phyloP scores from a whole-genome alignment of 2,888 invertebrate genomes.

The Hemicrepidius hirtus region DNA sequence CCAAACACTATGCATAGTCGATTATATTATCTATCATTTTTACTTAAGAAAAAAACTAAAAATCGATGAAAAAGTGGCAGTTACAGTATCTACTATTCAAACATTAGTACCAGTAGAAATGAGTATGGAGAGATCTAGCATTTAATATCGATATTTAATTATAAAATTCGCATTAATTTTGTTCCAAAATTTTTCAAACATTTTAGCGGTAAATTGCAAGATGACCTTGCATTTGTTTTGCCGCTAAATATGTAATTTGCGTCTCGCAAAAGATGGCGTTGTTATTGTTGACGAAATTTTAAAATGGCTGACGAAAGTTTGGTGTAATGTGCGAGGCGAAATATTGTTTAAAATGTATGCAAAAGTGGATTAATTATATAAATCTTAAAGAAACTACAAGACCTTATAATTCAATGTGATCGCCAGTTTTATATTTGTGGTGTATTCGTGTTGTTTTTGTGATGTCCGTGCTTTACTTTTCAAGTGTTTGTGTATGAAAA shows the following conservation, averaged over 20 bases:
- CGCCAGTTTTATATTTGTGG: conserved; percentile 9
- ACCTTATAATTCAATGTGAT: conserved; percentile 21
- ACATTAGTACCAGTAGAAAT: too few relatives aligned
- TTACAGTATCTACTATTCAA: too few relatives aligned
- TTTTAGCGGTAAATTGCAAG: not conserved
- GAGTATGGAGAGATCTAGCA: too few relatives aligned
- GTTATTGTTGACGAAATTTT: conserved; percentile 78
- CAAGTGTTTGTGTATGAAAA: conserved; percentile 55
- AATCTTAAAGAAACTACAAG: conserved; percentile 30
- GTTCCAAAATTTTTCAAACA: not conserved
- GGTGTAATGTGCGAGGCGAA: conserved; percentile 73
- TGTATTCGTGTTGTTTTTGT: conserved; percentile 30
- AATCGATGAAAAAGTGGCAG: too few relatives aligned
- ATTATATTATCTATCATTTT: too few relatives aligned
- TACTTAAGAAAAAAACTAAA: too few relatives aligned
- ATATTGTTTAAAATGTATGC: conserved; percentile 69
- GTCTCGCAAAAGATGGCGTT: conserved; percentile 76
- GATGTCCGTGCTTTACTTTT: conserved; percentile 42
- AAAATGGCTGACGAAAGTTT: conserved; percentile 82
- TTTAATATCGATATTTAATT: too few relatives aligned
- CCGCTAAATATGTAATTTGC: conserved; percentile 28
- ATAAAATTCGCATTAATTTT: too few relatives aligned
- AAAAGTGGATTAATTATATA: conserved; percentile 56
- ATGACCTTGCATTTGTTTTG: conserved; percentile 38
- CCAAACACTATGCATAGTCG: too few relatives aligned